These are phyloP conservation scores for Thereva nobilitata DNA, from an alignment of 2,888 invertebrate genomes.

Conservation along the genomic window DNA sequence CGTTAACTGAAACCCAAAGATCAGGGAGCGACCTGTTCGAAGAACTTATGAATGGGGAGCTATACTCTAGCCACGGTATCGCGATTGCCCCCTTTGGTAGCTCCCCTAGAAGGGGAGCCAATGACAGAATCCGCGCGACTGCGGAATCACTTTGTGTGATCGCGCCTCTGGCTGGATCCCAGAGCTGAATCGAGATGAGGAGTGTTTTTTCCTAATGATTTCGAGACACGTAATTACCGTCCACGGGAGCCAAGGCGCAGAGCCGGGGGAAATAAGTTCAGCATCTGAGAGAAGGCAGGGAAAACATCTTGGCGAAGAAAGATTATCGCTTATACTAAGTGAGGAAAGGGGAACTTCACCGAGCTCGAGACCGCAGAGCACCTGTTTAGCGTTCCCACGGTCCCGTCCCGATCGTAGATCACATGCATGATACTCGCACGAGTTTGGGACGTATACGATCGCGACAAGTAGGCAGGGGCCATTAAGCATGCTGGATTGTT, in stretches of 20 bases:
- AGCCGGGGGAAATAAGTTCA: conserved; percentile 12
- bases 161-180: conserved; percentile 28
- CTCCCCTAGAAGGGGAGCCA: conserved; percentile 9
- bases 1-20: background rate
- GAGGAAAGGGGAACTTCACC: conserved; percentile 3
- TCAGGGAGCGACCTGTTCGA: background rate
- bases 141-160: conserved; percentile 8
- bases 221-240: conserved; percentile 33
- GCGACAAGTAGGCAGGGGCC: conserved; percentile 41
- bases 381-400: conserved; percentile 35
- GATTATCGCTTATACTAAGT: conserved; percentile 29
- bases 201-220: conserved; percentile 7
- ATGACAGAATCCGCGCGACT: conserved; percentile 12
- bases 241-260: conserved; percentile 8
- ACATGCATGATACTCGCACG: conserved; percentile 43
- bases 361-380: conserved; percentile 26
- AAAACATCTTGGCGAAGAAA: background rate
- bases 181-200: conserved; percentile 19
- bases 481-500: conserved; percentile 38
- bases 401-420: conserved; percentile 31
- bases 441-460: conserved; percentile 46
- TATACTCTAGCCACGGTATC: background rate
- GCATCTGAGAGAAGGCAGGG: conserved; percentile 39
- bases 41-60: conserved; percentile 11
- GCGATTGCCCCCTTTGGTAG: background rate